Evolutionary conservation across 2,797 vertebrate species (phyloP).

Genomic region (Euthynnus affinis): DNA sequence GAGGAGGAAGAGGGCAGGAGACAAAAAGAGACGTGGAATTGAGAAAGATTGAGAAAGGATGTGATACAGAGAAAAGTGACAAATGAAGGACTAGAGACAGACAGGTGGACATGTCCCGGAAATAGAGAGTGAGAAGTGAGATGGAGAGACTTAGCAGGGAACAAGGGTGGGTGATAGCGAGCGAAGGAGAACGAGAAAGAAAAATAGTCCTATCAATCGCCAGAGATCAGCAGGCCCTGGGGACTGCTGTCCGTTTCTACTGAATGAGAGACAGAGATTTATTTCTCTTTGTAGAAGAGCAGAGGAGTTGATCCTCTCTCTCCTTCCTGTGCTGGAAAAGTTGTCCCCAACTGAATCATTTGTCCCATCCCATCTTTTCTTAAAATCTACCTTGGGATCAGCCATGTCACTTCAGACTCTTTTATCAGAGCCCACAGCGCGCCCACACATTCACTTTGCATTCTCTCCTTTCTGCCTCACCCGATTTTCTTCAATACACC

Average conservation of each 20-base stretch:
- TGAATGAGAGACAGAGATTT: constrained; percentile 61
- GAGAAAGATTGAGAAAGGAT: constrained; percentile 39
- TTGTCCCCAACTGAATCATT: constrained; percentile 36
- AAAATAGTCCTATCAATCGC: constrained; percentile 53
- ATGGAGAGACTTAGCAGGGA: constrained; percentile 37
- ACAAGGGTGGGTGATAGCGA: constrained; percentile 26
- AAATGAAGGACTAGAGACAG: constrained; percentile 50
- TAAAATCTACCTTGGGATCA: neutral
- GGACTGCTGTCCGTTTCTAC: constrained; percentile 62
- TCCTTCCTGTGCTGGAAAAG: constrained; percentile 39
- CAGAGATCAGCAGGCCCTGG: constrained; percentile 52
- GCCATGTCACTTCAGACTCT: neutral
- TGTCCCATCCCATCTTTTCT: constrained; percentile 22
- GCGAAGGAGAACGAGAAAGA: constrained; percentile 49
- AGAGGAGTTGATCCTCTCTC: constrained; percentile 37
- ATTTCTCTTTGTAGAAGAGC: constrained; percentile 51
- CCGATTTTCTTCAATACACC: neutral
- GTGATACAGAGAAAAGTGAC: constrained; percentile 38
- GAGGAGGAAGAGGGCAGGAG: constrained; percentile 2
- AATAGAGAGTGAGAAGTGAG: constrained; percentile 39
- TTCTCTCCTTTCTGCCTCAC: neutral
- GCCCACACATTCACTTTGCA: neutral
- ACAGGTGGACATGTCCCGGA: constrained; percentile 45
- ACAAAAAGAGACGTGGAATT: constrained; percentile 51
- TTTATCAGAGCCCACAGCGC: neutral